A percentile compares a stretch with the other conserved stretches of the same genome.
phyloP scores from a whole-genome alignment of 2,888 invertebrate genomes.

The Arge pagana region DNA sequence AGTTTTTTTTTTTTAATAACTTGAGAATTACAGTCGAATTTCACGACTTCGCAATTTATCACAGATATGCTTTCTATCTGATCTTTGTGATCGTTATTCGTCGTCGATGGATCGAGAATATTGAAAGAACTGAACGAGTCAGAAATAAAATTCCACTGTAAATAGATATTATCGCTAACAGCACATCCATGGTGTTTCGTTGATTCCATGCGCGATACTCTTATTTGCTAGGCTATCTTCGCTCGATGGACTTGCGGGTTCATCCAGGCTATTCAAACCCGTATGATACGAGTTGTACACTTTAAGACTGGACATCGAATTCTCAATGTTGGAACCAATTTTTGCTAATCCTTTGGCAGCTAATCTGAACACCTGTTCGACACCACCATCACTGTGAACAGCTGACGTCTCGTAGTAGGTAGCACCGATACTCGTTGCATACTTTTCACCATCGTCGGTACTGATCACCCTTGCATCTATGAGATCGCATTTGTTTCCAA shows the following conservation, averaged over 20 bases:
- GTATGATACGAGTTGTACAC: slow-evolving; percentile 66
- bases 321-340: slow-evolving; percentile 32
- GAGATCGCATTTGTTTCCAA: slow-evolving; percentile 87
- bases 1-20: not conserved
- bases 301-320: slow-evolving; percentile 53
- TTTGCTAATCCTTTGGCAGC: slow-evolving; percentile 68
- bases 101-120: not conserved
- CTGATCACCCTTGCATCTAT: slow-evolving; percentile 66
- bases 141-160: not conserved
- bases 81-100: not conserved
- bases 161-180: slow-evolving; percentile 58
- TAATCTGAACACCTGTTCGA: slow-evolving; percentile 73
- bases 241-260: slow-evolving; percentile 49
- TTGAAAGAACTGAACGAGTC: too few species aligned
- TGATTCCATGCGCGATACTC: slow-evolving; percentile 71
- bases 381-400: slow-evolving; percentile 74
- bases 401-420: slow-evolving; percentile 86
- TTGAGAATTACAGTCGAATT: not conserved
- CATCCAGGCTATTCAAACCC: slow-evolving; percentile 46
- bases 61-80: not conserved
- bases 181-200: slow-evolving; percentile 66
- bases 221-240: slow-evolving; percentile 58
- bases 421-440: slow-evolving; percentile 82
- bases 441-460: slow-evolving; percentile 72
- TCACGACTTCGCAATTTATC: too few species aligned